phyloP scores from a whole-genome alignment of 2,797 vertebrate species.

The Myotis daubentonii region DNA sequence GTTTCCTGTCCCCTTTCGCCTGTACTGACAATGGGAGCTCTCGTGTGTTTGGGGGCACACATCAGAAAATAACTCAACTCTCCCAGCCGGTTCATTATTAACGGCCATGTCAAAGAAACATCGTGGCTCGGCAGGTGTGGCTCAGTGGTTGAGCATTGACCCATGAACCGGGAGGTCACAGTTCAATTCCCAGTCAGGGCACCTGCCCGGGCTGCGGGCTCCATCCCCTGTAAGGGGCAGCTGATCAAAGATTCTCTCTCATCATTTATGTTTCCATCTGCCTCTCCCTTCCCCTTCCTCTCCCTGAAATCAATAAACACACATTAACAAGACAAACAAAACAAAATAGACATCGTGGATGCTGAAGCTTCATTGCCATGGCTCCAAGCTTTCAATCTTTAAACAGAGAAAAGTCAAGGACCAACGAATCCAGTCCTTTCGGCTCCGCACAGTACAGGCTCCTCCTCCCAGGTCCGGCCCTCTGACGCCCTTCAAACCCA shows the following conservation, averaged over 20 bases:
- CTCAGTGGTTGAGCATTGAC: no score
- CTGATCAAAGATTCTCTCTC: no score
- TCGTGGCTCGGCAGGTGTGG: no score
- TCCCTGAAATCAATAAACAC: no score
- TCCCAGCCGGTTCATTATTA: conserved; percentile 95
- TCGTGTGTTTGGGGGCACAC: conserved; percentile 98
- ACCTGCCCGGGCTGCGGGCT: no score
- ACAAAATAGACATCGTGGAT: conserved; percentile 92
- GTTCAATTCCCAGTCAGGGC: no score
- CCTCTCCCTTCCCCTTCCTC: no score
- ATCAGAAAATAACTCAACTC: conserved; percentile 97
- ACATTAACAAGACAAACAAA: no score
- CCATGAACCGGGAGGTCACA: no score
- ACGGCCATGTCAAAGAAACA: conserved; percentile 93
- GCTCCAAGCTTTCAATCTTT: conserved; percentile 79
- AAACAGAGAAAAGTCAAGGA: conserved; percentile 19
- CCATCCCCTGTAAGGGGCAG: no score
- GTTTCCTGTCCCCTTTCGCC: conserved; percentile 95
- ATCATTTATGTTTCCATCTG: no score
- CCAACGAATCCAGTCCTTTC: conserved; percentile 23
- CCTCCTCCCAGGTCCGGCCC: not conserved
- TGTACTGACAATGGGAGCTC: conserved; percentile 98
- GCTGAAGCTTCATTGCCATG: conserved; percentile 96
- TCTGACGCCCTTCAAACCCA: conserved; percentile 72
- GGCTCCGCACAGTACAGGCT: not conserved